A percentile compares a stretch with the other conserved stretches of the same genome.
Conservation (phyloP, 1,140 invertebrate species). For the Macrobrachium rosenbergii region DNA sequence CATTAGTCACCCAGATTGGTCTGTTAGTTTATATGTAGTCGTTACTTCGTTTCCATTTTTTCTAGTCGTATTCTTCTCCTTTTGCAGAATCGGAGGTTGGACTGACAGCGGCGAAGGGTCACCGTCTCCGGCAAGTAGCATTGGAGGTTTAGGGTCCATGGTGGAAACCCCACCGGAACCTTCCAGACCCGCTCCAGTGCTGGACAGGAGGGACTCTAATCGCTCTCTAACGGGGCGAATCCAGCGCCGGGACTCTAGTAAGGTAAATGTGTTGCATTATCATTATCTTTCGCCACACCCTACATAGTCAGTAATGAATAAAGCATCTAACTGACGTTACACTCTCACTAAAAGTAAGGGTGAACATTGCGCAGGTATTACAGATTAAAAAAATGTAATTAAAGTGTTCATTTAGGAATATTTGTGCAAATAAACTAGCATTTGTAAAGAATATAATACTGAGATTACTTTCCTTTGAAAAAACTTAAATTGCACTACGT, state of each 20-base stretch:
- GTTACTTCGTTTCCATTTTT: background rate
- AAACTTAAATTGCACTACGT: no score
- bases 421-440: no score
- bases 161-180: constrained; percentile 48
- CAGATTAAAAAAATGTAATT: background rate
- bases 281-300: no score
- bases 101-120: constrained; percentile 49
- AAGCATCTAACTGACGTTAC: background rate
- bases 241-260: constrained; percentile 44
- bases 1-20: no score
- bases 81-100: constrained; percentile 40
- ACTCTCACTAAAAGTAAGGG: background rate
- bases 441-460: no score
- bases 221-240: constrained; percentile 47
- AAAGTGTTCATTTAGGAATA: background rate
- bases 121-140: constrained; percentile 48
- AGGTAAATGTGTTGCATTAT: constrained; percentile 12
- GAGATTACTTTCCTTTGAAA: no score
- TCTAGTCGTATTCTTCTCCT: background rate
- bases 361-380: no score
- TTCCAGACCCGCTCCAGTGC: constrained; percentile 36
- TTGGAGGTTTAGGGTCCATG: constrained; percentile 6
- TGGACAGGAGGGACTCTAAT: constrained; percentile 56
- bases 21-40: background rate
- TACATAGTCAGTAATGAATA: no score